Base-by-base conservation (phyloP, 2,888 invertebrate genomes). In the Pristionchus exspectatus region DNA sequence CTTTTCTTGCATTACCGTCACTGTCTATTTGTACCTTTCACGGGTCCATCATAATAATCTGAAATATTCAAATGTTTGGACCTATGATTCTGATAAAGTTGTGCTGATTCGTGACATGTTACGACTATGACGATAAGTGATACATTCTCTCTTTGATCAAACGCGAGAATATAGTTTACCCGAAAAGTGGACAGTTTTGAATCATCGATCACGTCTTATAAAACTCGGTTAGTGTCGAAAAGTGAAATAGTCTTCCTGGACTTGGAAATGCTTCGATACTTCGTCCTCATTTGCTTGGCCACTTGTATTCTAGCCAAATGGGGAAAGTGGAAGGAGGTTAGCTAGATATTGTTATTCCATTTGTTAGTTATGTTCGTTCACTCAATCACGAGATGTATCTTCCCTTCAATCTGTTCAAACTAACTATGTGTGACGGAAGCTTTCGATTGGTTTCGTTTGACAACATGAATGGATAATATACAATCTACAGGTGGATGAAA, bases 161-260 rank as follows among this genome's bases (percentile, higher is more conserved):
- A 33, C 30, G 14, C 18, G 38, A 21, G 74, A 14, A 1, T 74
- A 1, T 0, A n/a, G 74, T 74, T 38, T 38, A 38, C 74, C n/a
- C 74, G 74, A 74, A 38, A 38, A 74, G 30, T 14, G 30, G 74
- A n/a, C 66, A 66, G n/a, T n/a, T 59, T 27, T 66, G 66, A 66
- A 66, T 66, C 74, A 74, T 38, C 30, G 38, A 16, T 18, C 33
- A 14, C 33, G 38, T 3, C 7, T 14, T 30, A 74, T 74, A 74
- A 74, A 74, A 66, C n/a, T 24, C 30, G 74, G 69, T 24, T 2
- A 14, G 33, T 33, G 74, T 66, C 66, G 66, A 66, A 66, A 74
- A 33, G 33, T 24, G n/a, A 27, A 69, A 69, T 69, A 10, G 14
- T 27, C 38, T 74, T 14, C 0, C 12, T 12, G 9, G 14, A 18